Percentiles rank a stretch among this genome's conserved stretches.
phyloP scores from a whole-genome alignment of 2,113 vertebrate species.

The Ciconia boyciana region DNA sequence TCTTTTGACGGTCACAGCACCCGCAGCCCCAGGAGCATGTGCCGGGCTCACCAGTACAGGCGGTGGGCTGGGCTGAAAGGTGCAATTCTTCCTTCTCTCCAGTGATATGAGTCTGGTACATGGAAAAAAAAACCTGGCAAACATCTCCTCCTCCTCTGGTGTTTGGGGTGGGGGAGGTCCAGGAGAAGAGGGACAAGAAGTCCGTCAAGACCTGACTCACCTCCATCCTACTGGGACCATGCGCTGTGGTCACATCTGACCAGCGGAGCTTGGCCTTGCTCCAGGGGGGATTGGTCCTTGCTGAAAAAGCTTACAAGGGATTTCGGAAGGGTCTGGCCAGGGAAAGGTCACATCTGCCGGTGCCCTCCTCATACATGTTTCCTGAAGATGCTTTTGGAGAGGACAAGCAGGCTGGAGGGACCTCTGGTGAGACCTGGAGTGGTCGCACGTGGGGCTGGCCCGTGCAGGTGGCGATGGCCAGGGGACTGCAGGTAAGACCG shows the following conservation, averaged over 20 bases:
- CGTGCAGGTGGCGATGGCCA: rapidly evolving
- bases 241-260: neutral
- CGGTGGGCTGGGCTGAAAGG: neutral
- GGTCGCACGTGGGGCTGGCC: rapidly evolving
- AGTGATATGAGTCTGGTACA: neutral
- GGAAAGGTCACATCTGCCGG: rapidly evolving
- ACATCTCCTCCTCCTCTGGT: neutral
- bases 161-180: neutral
- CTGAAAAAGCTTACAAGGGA: neutral
- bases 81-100: neutral
- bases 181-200: neutral
- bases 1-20: neutral
- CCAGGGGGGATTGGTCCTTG: rapidly evolving
- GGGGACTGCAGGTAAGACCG: neutral
- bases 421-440: neutral
- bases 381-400: neutral
- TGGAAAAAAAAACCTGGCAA: neutral
- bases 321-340: neutral
- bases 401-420: neutral
- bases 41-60: rapidly evolving
- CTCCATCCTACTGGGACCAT: rapidly evolving
- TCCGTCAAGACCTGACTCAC: neutral
- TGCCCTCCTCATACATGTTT: rapidly evolving
- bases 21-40: neutral
- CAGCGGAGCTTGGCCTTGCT: neutral